These are phyloP conservation scores for Lasioglossum pauxillum DNA, from an alignment of 2,888 invertebrate genomes.

Conservation along the genomic window DNA sequence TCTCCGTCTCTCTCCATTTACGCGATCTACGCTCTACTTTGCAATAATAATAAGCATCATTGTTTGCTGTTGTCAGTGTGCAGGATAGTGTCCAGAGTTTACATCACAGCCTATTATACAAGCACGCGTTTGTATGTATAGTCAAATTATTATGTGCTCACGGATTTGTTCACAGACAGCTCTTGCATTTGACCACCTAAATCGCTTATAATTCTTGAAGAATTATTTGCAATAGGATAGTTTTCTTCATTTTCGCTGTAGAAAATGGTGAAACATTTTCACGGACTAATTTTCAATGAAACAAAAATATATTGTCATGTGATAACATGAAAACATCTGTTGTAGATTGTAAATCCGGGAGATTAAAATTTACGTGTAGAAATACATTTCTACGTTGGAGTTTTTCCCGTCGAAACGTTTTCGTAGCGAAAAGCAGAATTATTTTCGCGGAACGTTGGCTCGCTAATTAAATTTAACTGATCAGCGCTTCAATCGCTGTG, in stretches of 20 bases:
- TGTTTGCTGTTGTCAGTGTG: not conserved
- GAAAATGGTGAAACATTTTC: not conserved
- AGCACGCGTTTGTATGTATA: too few species aligned
- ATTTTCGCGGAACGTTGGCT: not conserved
- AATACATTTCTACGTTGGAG: not conserved
- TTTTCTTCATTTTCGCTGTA: not conserved
- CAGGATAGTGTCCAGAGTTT: not conserved
- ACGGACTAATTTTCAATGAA: not conserved
- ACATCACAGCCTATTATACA: not conserved
- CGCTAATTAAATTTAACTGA: not conserved
- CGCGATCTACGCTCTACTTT: not conserved
- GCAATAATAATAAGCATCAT: not conserved
- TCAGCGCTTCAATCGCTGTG: not conserved
- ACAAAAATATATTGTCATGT: not conserved
- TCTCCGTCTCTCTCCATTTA: not conserved
- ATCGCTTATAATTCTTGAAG: not conserved
- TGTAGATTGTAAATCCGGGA: not conserved
- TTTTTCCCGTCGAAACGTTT: not conserved
- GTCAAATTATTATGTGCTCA: not conserved
- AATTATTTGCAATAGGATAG: not conserved
- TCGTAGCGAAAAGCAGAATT: not conserved
- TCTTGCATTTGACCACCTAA: not conserved
- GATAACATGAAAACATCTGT: not conserved
- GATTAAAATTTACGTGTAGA: not conserved
- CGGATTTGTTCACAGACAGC: not conserved